phyloP scores from a whole-genome alignment of 2,113 vertebrate species.

The Gavia stellata region DNA sequence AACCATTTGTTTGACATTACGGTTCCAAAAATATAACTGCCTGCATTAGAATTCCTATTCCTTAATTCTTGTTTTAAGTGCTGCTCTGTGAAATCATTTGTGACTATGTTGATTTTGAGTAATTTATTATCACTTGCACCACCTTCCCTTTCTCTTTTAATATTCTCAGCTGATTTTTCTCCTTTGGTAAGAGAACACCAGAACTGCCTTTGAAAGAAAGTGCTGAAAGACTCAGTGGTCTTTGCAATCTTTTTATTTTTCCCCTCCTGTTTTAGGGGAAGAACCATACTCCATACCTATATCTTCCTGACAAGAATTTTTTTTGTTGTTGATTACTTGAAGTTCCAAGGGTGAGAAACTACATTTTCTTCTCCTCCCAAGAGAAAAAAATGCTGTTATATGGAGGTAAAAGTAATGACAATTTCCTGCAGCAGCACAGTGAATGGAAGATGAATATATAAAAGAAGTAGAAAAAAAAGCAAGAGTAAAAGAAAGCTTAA shows the following conservation, averaged over 20 bases:
- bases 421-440: background rate
- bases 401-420: background rate
- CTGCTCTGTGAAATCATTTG: constrained; percentile 33
- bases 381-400: background rate
- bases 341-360: background rate
- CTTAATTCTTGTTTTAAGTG: background rate
- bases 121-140: constrained; percentile 32
- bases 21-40: constrained; percentile 26
- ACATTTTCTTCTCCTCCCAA: background rate
- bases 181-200: background rate
- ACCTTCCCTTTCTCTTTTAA: constrained; percentile 14
- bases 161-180: background rate
- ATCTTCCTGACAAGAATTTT: background rate
- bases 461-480: background rate
- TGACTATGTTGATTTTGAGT: constrained; percentile 26
- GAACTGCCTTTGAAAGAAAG: constrained; percentile 13
- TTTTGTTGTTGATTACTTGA: background rate
- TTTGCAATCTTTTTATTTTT: background rate
- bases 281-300: background rate
- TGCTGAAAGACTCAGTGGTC: background rate
- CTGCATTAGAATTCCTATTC: background rate
- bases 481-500: background rate
- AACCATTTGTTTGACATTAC: background rate
- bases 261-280: background rate
- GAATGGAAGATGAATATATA: background rate